These are phyloP conservation scores for Megaptera novaeangliae DNA, from an alignment of 2,113 vertebrate genomes.

Conservation along the genomic window DNA sequence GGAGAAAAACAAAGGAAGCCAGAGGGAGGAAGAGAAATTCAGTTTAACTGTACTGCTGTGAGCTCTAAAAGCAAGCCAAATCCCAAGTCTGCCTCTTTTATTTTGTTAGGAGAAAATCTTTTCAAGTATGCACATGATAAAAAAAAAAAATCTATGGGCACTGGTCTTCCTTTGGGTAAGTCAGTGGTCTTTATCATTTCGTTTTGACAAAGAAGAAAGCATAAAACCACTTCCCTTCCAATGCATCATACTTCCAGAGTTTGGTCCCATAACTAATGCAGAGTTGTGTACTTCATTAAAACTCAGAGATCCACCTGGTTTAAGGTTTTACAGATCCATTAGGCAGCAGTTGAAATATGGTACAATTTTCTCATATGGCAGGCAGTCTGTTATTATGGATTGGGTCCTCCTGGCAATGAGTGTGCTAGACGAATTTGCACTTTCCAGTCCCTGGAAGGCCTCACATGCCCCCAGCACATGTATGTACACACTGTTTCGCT, in stretches of 20 bases:
- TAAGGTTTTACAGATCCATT: neutral
- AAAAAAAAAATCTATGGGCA: neutral
- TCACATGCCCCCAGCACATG: neutral
- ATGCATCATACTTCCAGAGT: neutral
- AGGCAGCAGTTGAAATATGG: neutral
- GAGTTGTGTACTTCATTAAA: neutral
- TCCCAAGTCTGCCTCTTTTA: neutral
- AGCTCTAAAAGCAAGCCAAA: neutral
- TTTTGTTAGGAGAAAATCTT: neutral
- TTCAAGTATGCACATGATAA: neutral
- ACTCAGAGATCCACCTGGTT: neutral
- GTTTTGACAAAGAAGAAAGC: neutral
- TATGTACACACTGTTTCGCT: rapidly evolving
- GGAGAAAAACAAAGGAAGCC: constrained; percentile 54
- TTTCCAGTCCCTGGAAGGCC: neutral
- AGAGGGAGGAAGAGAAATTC: neutral
- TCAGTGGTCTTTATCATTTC: neutral
- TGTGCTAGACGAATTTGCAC: rapidly evolving
- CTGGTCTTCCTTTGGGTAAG: neutral
- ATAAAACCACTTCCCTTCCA: neutral
- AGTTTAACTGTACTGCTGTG: neutral
- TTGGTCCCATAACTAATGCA: neutral
- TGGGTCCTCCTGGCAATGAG: neutral
- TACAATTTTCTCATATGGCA: neutral
- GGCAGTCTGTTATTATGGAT: neutral